Conservation (phyloP, 2,113 vertebrate genomes). For the Ptyas mucosa region DNA sequence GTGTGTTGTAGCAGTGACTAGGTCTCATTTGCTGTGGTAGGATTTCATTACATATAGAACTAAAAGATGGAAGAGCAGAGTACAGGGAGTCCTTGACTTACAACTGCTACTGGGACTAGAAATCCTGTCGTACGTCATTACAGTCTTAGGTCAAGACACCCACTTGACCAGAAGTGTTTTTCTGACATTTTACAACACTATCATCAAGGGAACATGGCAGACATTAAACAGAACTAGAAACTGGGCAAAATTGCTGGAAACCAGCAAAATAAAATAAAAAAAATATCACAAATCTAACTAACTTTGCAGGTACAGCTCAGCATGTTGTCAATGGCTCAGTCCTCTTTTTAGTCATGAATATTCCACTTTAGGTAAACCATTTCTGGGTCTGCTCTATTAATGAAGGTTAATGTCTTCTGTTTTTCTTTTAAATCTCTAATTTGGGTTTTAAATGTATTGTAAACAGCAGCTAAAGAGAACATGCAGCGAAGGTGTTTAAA, state of each 20-base stretch:
- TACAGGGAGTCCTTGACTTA: background rate
- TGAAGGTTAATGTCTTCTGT: background rate
- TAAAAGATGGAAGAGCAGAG: background rate
- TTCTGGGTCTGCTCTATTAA: background rate
- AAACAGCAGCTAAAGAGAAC: background rate
- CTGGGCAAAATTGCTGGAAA: background rate
- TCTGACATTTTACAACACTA: background rate
- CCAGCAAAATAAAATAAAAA: background rate
- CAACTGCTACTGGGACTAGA: background rate
- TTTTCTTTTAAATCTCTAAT: background rate
- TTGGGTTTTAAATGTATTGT: background rate
- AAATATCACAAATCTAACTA: no score
- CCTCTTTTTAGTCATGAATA: background rate
- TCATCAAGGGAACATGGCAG: background rate
- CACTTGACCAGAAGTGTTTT: background rate
- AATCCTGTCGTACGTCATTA: background rate
- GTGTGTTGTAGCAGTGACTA: background rate
- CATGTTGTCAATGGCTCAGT: background rate
- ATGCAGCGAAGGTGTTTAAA: background rate
- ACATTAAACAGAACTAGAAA: background rate
- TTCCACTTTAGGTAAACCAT: background rate
- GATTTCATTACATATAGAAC: background rate
- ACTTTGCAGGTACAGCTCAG: background rate
- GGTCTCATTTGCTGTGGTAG: background rate
- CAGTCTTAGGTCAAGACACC: background rate